Evolutionary conservation across 2,797 vertebrate species (phyloP).

Genomic region (Darevskia mixta): DNA sequence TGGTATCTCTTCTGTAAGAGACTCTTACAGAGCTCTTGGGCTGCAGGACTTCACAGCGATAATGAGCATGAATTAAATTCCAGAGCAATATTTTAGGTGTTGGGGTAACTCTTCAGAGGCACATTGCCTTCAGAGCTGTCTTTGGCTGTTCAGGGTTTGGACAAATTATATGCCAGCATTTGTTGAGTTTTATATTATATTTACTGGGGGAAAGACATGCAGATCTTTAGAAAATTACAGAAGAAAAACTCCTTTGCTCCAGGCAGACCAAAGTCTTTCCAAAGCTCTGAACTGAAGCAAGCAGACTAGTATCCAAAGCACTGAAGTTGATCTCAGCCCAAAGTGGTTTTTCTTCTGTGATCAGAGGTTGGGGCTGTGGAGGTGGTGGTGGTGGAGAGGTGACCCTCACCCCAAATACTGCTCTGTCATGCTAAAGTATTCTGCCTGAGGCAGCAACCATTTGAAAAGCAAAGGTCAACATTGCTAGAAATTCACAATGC

Average conservation of each 20-base stretch:
- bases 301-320: not conserved
- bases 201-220: too few relatives aligned
- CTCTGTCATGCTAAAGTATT: not conserved
- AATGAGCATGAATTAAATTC: not conserved
- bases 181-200: too few relatives aligned
- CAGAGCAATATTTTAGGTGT: not conserved
- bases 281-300: too few relatives aligned
- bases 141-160: not conserved
- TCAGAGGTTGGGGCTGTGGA: not conserved
- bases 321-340: not conserved
- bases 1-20: conserved; percentile 66
- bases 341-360: not conserved
- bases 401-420: not conserved
- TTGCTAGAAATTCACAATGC: not conserved
- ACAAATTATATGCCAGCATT: not conserved
- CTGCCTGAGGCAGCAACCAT: not conserved
- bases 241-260: too few relatives aligned
- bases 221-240: too few relatives aligned
- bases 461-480: not conserved
- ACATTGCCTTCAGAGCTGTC: not conserved
- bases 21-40: conserved; percentile 64
- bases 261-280: too few relatives aligned
- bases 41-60: conserved; percentile 14
- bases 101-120: not conserved
- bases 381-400: not conserved